A percentile compares a stretch with the other conserved stretches of the same genome.
These are phyloP conservation scores for Neodiprion fabricii DNA, from an alignment of 1,140 invertebrate genomes.

Conservation along the genomic window DNA sequence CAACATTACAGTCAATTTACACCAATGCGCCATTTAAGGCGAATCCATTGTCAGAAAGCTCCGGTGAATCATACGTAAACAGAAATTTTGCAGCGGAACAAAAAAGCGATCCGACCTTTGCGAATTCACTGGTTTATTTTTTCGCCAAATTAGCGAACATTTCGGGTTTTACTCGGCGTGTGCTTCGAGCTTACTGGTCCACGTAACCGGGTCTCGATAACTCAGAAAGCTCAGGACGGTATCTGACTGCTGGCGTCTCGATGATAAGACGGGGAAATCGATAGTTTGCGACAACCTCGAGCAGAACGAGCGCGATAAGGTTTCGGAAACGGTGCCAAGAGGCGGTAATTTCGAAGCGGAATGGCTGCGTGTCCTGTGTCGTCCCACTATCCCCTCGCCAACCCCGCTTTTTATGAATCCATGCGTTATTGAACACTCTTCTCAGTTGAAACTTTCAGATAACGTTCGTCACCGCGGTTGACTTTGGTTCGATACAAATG, in stretches of 20 bases:
- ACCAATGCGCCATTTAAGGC: too few relatives aligned
- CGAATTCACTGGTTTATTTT: too few relatives aligned
- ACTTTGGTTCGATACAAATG: too few relatives aligned
- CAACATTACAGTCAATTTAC: too few relatives aligned
- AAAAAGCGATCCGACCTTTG: too few relatives aligned
- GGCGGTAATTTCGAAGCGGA: not conserved
- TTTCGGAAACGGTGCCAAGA: not conserved
- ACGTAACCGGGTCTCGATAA: not conserved
- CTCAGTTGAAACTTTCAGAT: not conserved
- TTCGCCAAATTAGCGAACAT: too few relatives aligned
- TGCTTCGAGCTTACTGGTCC: too few relatives aligned
- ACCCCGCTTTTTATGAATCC: not conserved
- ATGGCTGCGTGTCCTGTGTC: slow-evolving; percentile 1
- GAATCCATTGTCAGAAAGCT: too few relatives aligned
- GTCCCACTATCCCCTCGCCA: not conserved
- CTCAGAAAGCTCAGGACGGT: not conserved
- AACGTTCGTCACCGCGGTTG: not conserved
- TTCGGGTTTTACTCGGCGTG: too few relatives aligned
- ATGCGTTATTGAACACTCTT: not conserved
- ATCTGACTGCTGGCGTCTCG: not conserved
- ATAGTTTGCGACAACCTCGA: slow-evolving; percentile 7
- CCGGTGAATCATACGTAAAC: too few relatives aligned
- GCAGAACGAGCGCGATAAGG: slow-evolving; percentile 6
- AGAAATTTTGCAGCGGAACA: too few relatives aligned
- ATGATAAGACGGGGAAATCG: not conserved